Evolutionary conservation across 2,888 invertebrate species (phyloP).

Genomic region (Pristionchus exspectatus): DNA sequence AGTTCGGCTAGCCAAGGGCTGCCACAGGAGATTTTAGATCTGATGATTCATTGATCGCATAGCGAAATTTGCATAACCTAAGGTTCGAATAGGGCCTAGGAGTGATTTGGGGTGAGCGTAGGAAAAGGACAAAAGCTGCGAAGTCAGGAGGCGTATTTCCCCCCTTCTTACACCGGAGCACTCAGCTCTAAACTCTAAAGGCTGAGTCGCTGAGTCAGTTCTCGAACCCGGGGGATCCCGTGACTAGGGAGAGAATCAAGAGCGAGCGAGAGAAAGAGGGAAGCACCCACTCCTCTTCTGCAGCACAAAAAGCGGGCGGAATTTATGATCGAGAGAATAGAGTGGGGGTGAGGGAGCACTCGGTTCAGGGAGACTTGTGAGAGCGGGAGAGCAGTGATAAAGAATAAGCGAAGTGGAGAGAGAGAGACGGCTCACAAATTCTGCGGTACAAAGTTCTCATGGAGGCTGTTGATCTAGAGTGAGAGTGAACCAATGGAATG

Average conservation of each 20-base stretch:
- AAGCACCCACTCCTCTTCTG: constrained; percentile 15
- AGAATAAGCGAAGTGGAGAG: background rate
- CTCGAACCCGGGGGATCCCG: constrained; percentile 23
- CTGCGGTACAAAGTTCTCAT: constrained; percentile 47
- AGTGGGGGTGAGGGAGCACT: background rate
- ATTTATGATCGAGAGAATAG: background rate
- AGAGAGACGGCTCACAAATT: background rate
- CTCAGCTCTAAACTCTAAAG: background rate
- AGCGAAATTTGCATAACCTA: background rate
- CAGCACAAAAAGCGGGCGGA: constrained; percentile 3
- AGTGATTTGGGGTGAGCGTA: no score
- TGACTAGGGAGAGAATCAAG: background rate
- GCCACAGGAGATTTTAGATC: background rate
- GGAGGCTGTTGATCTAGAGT: background rate
- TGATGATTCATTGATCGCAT: background rate
- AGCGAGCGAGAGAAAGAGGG: background rate
- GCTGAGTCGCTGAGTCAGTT: constrained; percentile 12
- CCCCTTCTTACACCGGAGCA: background rate
- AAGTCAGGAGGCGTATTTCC: background rate
- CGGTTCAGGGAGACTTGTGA: background rate
- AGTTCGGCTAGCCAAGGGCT: background rate
- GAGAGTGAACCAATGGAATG: constrained; percentile 8
- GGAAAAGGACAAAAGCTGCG: background rate
- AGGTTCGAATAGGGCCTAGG: no score
- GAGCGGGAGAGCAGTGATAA: background rate